These are phyloP conservation scores for Amphipyra tragopoginis DNA, from an alignment of 2,888 invertebrate species.

Conservation along the genomic window DNA sequence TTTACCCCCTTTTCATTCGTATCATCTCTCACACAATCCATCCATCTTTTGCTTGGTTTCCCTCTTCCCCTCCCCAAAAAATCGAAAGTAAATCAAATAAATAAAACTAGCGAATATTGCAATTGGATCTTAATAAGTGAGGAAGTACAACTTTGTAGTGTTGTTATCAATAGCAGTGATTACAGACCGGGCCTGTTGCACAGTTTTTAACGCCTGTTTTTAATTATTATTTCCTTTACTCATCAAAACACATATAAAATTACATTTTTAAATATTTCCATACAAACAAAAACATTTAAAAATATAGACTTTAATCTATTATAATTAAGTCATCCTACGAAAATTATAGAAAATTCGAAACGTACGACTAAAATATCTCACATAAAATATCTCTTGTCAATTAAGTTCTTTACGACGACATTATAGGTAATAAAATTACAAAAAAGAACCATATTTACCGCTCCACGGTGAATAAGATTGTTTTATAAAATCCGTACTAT, in stretches of 20 bases:
- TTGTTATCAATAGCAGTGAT: conserved; percentile 65
- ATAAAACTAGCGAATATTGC: neutral
- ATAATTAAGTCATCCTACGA: too few relatives aligned
- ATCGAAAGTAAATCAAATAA: neutral
- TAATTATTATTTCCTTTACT: too few relatives aligned
- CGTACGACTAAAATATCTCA: neutral
- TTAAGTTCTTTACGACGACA: conserved; percentile 14
- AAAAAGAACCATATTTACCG: conserved; percentile 14
- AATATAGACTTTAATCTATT: too few relatives aligned
- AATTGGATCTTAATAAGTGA: conserved; percentile 24
- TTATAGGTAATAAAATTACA: conserved; percentile 15
- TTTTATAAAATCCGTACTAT: conserved; percentile 57
- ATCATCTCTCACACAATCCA: too few relatives aligned
- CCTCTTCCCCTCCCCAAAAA: too few relatives aligned
- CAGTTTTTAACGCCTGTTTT: conserved; percentile 51
- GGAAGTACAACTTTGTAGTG: conserved; percentile 52
- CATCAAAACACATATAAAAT: too few relatives aligned
- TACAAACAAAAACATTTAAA: too few relatives aligned
- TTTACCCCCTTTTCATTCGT: too few relatives aligned
- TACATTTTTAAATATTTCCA: too few relatives aligned
- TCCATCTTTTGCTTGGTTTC: too few relatives aligned
- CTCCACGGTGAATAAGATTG: conserved; percentile 43
- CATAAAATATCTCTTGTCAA: conserved; percentile 2
- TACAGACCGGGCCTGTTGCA: conserved; percentile 53
- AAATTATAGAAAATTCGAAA: too few relatives aligned